These are phyloP conservation scores for Balanococcus diminutus DNA, from an alignment of 2,888 invertebrate genomes.

Conservation along the genomic window DNA sequence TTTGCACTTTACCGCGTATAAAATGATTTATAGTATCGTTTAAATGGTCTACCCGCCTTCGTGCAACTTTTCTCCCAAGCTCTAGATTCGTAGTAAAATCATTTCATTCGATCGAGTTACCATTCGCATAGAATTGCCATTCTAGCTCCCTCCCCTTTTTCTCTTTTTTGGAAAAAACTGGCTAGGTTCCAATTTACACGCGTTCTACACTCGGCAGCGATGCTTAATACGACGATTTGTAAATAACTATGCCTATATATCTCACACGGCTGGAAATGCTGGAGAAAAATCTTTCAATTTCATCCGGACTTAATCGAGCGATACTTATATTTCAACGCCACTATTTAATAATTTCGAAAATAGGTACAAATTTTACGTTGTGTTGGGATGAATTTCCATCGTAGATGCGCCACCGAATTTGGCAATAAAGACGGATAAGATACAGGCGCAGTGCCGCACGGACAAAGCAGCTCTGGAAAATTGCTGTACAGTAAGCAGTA, in stretches of 20 bases:
- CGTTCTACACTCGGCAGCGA: not conserved
- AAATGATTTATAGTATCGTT: slow-evolving; percentile 9
- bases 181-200: not conserved
- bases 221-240: not conserved
- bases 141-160: not conserved
- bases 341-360: not conserved
- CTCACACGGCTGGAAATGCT: not conserved
- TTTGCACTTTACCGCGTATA: slow-evolving; percentile 15
- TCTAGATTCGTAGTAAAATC: slow-evolving; percentile 23
- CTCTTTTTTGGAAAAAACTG: not conserved
- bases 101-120: slow-evolving; percentile 21
- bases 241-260: not conserved
- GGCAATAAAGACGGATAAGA: no score
- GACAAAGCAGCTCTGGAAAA: no score
- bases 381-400: not conserved
- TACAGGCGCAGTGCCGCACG: no score
- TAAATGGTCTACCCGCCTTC: slow-evolving; percentile 20
- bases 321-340: not conserved
- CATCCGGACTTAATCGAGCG: slow-evolving; percentile 20
- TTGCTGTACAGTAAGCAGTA: no score
- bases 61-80: slow-evolving; percentile 24
- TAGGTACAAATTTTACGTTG: no score
- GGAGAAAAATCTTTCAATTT: not conserved
- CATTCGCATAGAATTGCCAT: not conserved
- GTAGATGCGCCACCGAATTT: not conserved